Base-by-base conservation (phyloP, 2,888 invertebrate species). In the Sialis lutaria region DNA sequence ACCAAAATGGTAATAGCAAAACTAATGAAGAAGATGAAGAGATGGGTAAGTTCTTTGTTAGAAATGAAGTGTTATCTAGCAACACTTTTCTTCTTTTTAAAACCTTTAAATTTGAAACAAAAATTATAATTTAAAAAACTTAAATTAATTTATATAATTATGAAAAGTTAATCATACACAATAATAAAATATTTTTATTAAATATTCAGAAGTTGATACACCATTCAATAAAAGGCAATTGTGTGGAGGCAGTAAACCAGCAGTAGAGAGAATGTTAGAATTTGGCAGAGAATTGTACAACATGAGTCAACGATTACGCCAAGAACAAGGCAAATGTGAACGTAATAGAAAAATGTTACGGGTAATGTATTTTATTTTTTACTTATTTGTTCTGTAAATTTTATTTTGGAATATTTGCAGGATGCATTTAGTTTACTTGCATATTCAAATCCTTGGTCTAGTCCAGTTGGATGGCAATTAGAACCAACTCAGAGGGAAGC, bases 361-460 rank as follows among this genome's bases (percentile, higher is more conserved):
- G 77, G 89, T 88, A 5, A 41, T 3, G 10, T 44, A 5, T n/a
- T 33, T 43, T 30, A 7, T 30, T 39, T 50, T 9, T 10, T 40
- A 12, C 3, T 32, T 9, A 31, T 43, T 41, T 6, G 9, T 2
- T 5, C 1, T 13, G 22, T 12, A 6, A 41, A 40, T 40, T 41
- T 22, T 41, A 6, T 8, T 9, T 6, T 41, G 13, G 22, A 6
- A 8, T 34, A 32, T 53, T 60, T 65, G 31, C 71, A 93, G 86
- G 90, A 96, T 69, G 96, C 96, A 61, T 97, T 96, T 74, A 95
- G 95, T 71, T 75, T 97, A 62, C 73, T 97, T 62, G 96, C 96
- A 44, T 97, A 97, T 69, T 86, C 91, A 57, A 95, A 97, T 72
- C 97, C 96, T 33, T 95, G 92, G 92, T 83, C 82, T 61, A 93